Conservation (phyloP, 2,113 vertebrate species). For the Platysternon megacephalum region DNA sequence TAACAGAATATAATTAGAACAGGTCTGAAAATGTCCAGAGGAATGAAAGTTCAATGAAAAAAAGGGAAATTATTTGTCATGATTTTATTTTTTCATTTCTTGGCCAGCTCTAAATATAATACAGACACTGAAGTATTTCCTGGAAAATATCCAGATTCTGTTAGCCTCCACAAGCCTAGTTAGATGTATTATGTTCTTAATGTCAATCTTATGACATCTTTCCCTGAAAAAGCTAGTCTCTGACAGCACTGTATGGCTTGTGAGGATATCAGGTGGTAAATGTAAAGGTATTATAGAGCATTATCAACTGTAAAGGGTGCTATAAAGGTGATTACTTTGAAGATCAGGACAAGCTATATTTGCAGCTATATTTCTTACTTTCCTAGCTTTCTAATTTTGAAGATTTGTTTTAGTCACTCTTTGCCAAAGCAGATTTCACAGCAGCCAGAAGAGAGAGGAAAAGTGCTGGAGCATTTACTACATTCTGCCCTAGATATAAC, state of each 20-base stretch:
- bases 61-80: not conserved
- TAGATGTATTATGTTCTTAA: not conserved
- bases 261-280: conserved; percentile 37
- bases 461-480: conserved; percentile 68
- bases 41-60: not conserved
- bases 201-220: not conserved
- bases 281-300: conserved; percentile 33
- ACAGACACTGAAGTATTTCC: not conserved
- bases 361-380: conserved; percentile 52
- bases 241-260: conserved; percentile 14
- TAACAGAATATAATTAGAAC: not conserved
- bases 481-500: conserved; percentile 62
- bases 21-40: not conserved
- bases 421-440: conserved; percentile 59
- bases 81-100: rapidly evolving
- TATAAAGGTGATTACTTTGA: conserved; percentile 50
- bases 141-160: not conserved
- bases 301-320: conserved; percentile 53
- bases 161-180: not conserved
- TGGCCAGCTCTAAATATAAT: not conserved
- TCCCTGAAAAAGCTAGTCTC: not conserved
- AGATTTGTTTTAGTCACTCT: conserved; percentile 62
- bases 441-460: conserved; percentile 40
- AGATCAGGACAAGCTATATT: conserved; percentile 12
- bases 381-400: conserved; percentile 55